phyloP scores from a whole-genome alignment of 2,113 vertebrate species.

The Notarius quadriscutis region DNA sequence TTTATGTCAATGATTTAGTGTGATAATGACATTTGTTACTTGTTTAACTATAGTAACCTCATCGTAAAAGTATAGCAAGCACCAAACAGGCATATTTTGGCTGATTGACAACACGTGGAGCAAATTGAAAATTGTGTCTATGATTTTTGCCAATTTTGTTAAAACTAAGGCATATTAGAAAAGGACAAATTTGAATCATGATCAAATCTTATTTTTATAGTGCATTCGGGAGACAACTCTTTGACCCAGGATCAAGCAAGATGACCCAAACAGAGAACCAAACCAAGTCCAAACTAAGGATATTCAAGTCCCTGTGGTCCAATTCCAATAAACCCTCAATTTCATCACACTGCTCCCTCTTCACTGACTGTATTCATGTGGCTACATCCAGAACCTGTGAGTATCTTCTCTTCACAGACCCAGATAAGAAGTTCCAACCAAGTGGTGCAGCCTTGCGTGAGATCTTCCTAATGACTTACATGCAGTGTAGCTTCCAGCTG shows the following conservation, averaged over 20 bases:
- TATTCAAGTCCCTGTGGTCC: conserved; percentile 60
- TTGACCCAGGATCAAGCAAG: conserved; percentile 42
- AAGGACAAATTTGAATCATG: conserved; percentile 40
- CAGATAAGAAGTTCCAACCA: conserved; percentile 65
- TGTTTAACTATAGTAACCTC: background rate
- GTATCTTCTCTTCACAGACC: conserved; percentile 72
- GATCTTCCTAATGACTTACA: conserved; percentile 76
- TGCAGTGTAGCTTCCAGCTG: conserved; percentile 64
- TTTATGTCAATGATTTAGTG: background rate
- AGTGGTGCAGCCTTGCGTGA: conserved; percentile 62
- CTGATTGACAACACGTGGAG: background rate
- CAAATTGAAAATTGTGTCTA: background rate
- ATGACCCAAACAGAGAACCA: conserved; percentile 56
- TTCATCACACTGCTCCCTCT: conserved; percentile 60
- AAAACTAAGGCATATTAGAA: background rate
- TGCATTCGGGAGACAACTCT: conserved; percentile 66
- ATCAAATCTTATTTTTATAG: conserved; percentile 52
- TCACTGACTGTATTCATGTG: conserved; percentile 62
- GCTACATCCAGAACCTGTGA: conserved; percentile 68
- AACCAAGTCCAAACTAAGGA: conserved; percentile 37
- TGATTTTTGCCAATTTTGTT: background rate
- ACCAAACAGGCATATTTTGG: background rate
- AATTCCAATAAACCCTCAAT: conserved; percentile 33
- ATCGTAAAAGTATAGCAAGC: background rate
- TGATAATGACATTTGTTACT: background rate